Base-by-base conservation (phyloP, 1,140 invertebrate genomes). In the Pararge aegeria region DNA sequence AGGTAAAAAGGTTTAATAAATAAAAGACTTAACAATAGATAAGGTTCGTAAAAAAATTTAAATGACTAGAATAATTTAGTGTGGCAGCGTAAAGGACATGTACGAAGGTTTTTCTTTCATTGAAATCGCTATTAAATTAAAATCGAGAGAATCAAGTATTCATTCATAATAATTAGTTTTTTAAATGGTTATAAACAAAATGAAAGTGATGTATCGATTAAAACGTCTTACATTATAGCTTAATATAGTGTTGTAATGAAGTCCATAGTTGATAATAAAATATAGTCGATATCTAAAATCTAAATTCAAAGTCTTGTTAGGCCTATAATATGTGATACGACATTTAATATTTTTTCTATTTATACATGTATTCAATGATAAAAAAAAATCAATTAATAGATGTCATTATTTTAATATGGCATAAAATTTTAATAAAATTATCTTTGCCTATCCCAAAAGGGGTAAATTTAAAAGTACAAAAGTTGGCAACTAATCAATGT, bases 1-100 rank as follows among this genome's bases (percentile, higher is more conserved):
- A 18, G 38, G 75, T 78, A 78, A 88, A 87, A 82, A 64, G 80
- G n/a, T 73, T 85, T 82, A 78, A 85, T 67, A 82, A 80, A 68
- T 65, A 34, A 34, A 7, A 68, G 38, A 46, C 64, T 65, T 62
- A 69, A 65, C 40, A 61, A 58, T 78, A 82, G 68, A 71, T 18
- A 55, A 48, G 16, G 49, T 57, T 68, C 53, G 66, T n/a, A n/a
- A 51, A 58, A 51, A 46, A 55, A 46, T 52, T 61, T 52, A 40
- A 62, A 57, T 71, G 69, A 75, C 69, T 75, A 75, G 73, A 75
- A 44, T 60, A 51, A 55, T 48, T 51, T 55, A 40, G 48, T 54
- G 46, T 55, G 48, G 30, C 34, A 30, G 37, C 54, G 49, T 21
- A 20, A 24, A 46, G 19, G 19, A 44, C 15, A 19, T 44, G 5